Percentiles rank a stretch among this genome's conserved stretches.
Conservation (phyloP, 2,888 invertebrate species). For the Nymphalis c-album region DNA sequence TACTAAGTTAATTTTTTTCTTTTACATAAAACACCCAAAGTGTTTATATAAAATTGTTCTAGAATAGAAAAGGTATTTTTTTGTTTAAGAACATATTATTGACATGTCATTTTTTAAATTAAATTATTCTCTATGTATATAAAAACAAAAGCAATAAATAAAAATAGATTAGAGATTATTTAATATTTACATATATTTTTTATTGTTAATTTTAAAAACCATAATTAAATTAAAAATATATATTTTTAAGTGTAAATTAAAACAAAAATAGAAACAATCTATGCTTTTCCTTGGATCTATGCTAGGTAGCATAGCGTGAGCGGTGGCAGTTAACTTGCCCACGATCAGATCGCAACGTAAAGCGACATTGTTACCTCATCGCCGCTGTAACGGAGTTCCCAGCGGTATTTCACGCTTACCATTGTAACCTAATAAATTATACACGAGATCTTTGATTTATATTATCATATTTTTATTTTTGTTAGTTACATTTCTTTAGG, state of each 20-base stretch:
- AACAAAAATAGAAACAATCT: background rate
- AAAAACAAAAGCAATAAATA: background rate
- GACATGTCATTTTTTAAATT: background rate
- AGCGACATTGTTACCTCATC: slow-evolving; percentile 21
- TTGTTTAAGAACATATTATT: too few relatives aligned
- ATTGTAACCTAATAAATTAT: slow-evolving; percentile 4
- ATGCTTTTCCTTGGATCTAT: slow-evolving; percentile 3
- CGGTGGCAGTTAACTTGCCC: slow-evolving; percentile 11
- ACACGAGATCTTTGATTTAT: background rate
- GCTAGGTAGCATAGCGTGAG: slow-evolving; percentile 13
- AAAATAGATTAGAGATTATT: too few relatives aligned
- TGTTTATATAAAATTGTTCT: too few relatives aligned
- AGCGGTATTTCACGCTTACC: slow-evolving; percentile 7
- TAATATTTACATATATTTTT: too few relatives aligned
- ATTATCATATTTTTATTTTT: background rate
- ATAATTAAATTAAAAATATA: too few relatives aligned
- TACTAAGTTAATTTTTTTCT: background rate
- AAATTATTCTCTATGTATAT: background rate
- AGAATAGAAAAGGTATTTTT: too few relatives aligned
- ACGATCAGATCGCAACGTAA: slow-evolving; percentile 23
- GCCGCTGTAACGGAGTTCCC: slow-evolving; percentile 1
- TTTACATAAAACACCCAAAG: too few relatives aligned
- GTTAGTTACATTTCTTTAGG: too few relatives aligned
- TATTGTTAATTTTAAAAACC: too few relatives aligned
- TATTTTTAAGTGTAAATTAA: too few relatives aligned